phyloP scores from a whole-genome alignment of 2,888 invertebrate species.

The Chrysotoxum bicinctum region DNA sequence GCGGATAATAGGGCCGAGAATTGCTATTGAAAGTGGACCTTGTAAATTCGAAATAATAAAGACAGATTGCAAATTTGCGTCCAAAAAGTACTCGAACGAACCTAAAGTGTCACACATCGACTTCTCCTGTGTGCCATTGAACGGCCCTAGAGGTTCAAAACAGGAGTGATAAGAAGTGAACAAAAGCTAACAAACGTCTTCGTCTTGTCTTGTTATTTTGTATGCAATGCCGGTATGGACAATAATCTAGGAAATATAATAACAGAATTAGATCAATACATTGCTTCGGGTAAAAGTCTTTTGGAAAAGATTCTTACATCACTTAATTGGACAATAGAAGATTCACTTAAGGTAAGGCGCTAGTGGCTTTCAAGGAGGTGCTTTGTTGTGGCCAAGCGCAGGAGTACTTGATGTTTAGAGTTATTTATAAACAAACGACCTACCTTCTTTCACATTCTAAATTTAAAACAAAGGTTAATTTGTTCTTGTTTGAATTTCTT shows the following conservation, averaged over 20 bases:
- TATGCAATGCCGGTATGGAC: background rate
- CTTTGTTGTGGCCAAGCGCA: background rate
- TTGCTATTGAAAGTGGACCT: too few species aligned
- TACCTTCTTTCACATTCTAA: background rate
- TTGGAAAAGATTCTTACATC: constrained; percentile 74
- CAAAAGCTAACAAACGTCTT: background rate
- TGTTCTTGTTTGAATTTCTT: background rate
- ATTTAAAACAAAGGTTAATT: background rate
- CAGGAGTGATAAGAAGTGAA: background rate
- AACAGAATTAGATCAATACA: constrained; percentile 59
- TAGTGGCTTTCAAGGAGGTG: background rate
- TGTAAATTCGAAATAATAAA: too few species aligned
- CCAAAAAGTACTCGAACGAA: too few species aligned
- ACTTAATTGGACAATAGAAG: constrained; percentile 76
- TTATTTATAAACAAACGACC: background rate
- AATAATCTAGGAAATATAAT: background rate
- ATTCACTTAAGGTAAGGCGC: constrained; percentile 72
- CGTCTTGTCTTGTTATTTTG: too few species aligned
- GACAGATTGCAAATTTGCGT: too few species aligned
- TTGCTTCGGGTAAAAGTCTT: constrained; percentile 68
- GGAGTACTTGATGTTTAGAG: background rate
- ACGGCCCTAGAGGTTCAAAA: too few species aligned
- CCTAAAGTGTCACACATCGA: too few species aligned
- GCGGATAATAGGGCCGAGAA: too few species aligned
- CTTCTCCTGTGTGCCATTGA: too few species aligned